Evolutionary conservation across 2,888 invertebrate species (phyloP), one percentile per base, ranked within the genome.

Genomic region (Xylota sylvarum): DNA sequence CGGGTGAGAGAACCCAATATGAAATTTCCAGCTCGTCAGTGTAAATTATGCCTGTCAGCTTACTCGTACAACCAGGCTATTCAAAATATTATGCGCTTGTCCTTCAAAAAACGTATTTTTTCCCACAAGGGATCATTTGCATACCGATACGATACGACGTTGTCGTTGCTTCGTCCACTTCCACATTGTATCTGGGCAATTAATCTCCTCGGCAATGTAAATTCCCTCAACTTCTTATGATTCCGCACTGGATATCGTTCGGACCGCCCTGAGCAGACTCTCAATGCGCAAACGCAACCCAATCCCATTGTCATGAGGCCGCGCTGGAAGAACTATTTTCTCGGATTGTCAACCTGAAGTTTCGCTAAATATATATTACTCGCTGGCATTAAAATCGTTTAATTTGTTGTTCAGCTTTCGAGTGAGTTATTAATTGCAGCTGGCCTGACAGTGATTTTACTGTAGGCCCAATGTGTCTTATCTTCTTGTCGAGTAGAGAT

Each of bases 351-450:
- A 86, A 86, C 55, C 73, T 58, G 58, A 69, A 74, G 77, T 55
- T 83, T 83, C 48, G 70, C 83, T 67, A 83, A 87, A 87, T 82
- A 87, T 87, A 83, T 83, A 87, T 87, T 78, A 76, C 86, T 77
- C 32, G 78, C 60, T 79, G 87, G 87, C 83, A 87, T 87, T 83
- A 87, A 87, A 87, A 83, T 79, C 87, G 62, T 87, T 87, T 87
- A 87, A 87, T 83, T 87, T 87, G 87, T 83, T 87, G 87, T 83
- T 73, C 86, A 82, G 87, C 79, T 87, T 74, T 87, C 73, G 83
- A 87, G 83, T 87, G 87, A 87, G 87, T 87, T 87, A 87, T 87
- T 87, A 87, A 87, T 87, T 87, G 87, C 78, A 83, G 65, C 70
- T 48, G 74, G 83, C 23, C 70, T 82, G 87, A 87, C 87, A 87